Evolutionary conservation across 2,888 invertebrate genomes (phyloP), one percentile per base, ranked within the genome.

Genomic region (Gymnoscelis rufifasciata): DNA sequence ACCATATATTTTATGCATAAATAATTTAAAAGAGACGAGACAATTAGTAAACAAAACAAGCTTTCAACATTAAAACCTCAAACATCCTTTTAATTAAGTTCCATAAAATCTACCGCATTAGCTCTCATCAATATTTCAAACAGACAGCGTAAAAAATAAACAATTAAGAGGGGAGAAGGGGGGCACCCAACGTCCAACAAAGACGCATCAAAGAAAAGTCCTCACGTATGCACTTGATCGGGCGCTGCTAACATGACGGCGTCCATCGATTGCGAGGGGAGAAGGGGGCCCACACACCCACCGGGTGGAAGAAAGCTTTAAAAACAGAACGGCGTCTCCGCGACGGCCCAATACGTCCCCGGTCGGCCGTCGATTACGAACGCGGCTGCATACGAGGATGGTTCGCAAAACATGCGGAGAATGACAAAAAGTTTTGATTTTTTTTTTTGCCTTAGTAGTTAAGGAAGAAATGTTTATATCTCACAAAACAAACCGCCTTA

Each of bases 301-400:
- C n/a, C n/a, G n/a, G 58, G 59, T 52, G 56, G 69, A 67, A 74
- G 75, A 71, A 71, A 72, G 75, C 73, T 77, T 76, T 78, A 78
- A 75, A 75, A 74, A 74, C 75, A 74, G 66, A 74, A 74, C 68
- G 78, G 72, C 83, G 83, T 84, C 84, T 84, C 86, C 71, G 70
- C 83, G 83, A 80, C 82, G 83, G 78, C 71, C 83, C 82, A 80
- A 83, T 84, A 81, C 83, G 84, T 86, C 84, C 86, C 84, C 78
- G 75, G 74, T 74, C 78, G 82, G 76, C 80, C 83, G 81, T 78
- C 84, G 83, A 83, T 86, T 86, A 83, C 83, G 68, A 64, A 57
- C 71, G 64, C 64, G 63, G 63, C 65, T 83, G 82, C 81, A 82
- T 79, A 75, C 71, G 75, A 51, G 69, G 66, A 79, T 59, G 54